phyloP scores from a whole-genome alignment of 2,113 vertebrate genomes.

The Tychaedon coryphoeus region DNA sequence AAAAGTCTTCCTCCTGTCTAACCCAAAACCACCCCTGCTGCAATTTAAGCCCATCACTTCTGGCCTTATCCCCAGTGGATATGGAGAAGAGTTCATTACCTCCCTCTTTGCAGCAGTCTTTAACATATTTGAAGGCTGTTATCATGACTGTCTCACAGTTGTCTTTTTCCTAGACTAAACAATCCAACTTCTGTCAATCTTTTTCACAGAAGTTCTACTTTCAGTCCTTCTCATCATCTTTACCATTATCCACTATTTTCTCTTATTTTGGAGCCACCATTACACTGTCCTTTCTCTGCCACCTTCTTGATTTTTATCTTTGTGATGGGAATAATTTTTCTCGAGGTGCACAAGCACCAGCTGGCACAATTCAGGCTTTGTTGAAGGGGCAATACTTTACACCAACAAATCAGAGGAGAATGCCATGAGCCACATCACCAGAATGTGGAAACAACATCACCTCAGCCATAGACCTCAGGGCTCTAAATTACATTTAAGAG shows the following conservation, averaged over 20 bases:
- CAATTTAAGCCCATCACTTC: slow-evolving; percentile 44
- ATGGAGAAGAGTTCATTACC: slow-evolving; percentile 36
- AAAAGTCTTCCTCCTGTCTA: slow-evolving; percentile 27
- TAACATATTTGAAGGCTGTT: slow-evolving; percentile 43
- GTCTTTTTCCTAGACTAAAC: slow-evolving; percentile 61
- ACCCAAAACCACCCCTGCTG: neutral
- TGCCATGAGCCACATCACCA: neutral
- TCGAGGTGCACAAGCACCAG: neutral
- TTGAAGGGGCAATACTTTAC: neutral
- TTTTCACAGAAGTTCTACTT: slow-evolving; percentile 4
- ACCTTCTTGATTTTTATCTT: neutral
- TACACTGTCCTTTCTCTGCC: neutral
- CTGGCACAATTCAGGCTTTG: neutral
- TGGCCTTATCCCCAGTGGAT: slow-evolving; percentile 37
- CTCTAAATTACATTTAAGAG: accelerated
- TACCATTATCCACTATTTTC: neutral
- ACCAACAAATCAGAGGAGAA: neutral
- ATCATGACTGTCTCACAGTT: slow-evolving; percentile 55
- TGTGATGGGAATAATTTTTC: neutral
- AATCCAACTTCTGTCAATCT: slow-evolving; percentile 51
- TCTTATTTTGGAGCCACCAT: neutral
- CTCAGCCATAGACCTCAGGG: neutral
- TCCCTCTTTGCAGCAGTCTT: neutral
- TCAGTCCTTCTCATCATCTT: neutral
- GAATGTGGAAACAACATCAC: neutral